A percentile compares a stretch with the other conserved stretches of the same genome.
Conservation (phyloP, 2,888 invertebrate species). For the Meta bourneti region DNA sequence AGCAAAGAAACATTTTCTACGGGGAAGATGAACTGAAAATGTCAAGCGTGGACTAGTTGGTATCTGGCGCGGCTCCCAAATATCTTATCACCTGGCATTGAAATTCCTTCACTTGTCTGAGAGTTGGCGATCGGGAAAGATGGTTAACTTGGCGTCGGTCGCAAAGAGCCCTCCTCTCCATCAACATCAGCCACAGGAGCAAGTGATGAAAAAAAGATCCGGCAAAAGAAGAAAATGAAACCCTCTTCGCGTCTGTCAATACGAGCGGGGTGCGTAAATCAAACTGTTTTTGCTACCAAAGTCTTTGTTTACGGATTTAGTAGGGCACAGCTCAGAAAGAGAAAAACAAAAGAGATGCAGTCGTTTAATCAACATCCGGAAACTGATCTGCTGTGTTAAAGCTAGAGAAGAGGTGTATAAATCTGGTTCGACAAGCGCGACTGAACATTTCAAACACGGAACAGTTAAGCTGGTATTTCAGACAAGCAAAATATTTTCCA, state of each 20-base stretch:
- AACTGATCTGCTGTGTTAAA: constrained; percentile 9
- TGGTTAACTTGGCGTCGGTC: constrained; percentile 64
- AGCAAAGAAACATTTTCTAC: too few species aligned
- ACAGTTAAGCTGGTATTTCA: background rate
- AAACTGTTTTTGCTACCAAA: constrained; percentile 37
- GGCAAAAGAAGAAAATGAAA: constrained; percentile 27
- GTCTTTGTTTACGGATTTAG: constrained; percentile 56
- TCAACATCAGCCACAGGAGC: constrained; percentile 55
- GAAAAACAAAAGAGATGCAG: constrained; percentile 22
- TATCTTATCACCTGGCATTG: constrained; percentile 75
- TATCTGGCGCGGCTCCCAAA: constrained; percentile 67
- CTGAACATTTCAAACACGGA: background rate
- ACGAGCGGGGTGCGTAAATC: constrained; percentile 41
- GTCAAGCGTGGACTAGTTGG: constrained; percentile 35
- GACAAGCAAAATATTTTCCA: background rate
- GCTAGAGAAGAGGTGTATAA: background rate
- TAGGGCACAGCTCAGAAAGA: constrained; percentile 1
- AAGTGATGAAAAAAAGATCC: constrained; percentile 33
- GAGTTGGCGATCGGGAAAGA: constrained; percentile 27
- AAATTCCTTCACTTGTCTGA: constrained; percentile 60
- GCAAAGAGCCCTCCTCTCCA: constrained; percentile 54
- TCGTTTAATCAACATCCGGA: constrained; percentile 17
- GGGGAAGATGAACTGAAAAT: constrained; percentile 5
- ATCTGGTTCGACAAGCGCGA: background rate
- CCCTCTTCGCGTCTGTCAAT: constrained; percentile 58